Evolutionary conservation across 2,888 invertebrate species (phyloP).

Genomic region (Anodontia alba): DNA sequence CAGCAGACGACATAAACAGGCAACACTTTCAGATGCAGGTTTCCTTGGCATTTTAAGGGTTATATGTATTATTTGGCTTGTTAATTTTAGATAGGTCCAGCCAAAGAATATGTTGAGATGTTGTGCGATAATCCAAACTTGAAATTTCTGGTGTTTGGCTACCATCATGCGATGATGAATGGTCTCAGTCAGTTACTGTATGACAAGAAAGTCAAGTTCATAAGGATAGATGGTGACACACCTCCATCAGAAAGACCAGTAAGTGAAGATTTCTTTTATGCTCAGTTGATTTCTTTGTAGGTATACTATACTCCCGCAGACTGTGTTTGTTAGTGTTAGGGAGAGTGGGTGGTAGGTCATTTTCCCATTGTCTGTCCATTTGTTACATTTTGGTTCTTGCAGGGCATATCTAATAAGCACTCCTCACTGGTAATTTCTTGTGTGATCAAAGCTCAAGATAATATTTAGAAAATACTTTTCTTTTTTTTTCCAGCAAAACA

Average conservation of each 20-base stretch:
- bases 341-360: too few relatives aligned
- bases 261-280: neutral
- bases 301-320: neutral
- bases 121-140: slow-evolving; percentile 78
- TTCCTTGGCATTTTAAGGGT: too few relatives aligned
- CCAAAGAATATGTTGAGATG: slow-evolving; percentile 82
- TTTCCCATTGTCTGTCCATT: too few relatives aligned
- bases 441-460: too few relatives aligned
- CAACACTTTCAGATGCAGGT: too few relatives aligned
- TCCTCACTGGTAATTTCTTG: too few relatives aligned
- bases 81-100: slow-evolving; percentile 78
- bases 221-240: slow-evolving; percentile 82
- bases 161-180: slow-evolving; percentile 83
- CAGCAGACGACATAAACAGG: too few relatives aligned
- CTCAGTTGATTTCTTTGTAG: neutral
- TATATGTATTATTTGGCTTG: too few relatives aligned
- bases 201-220: slow-evolving; percentile 79
- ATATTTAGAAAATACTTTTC: too few relatives aligned
- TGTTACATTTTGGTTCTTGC: too few relatives aligned
- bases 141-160: slow-evolving; percentile 83
- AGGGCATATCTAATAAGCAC: too few relatives aligned
- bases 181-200: slow-evolving; percentile 78
- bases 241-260: slow-evolving; percentile 70
- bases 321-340: neutral
- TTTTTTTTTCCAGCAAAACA: too few relatives aligned